Percentiles rank a stretch among this genome's conserved stretches.
Evolutionary conservation across 2,113 vertebrate genomes (phyloP).

Genomic region (Diadophis punctatus): DNA sequence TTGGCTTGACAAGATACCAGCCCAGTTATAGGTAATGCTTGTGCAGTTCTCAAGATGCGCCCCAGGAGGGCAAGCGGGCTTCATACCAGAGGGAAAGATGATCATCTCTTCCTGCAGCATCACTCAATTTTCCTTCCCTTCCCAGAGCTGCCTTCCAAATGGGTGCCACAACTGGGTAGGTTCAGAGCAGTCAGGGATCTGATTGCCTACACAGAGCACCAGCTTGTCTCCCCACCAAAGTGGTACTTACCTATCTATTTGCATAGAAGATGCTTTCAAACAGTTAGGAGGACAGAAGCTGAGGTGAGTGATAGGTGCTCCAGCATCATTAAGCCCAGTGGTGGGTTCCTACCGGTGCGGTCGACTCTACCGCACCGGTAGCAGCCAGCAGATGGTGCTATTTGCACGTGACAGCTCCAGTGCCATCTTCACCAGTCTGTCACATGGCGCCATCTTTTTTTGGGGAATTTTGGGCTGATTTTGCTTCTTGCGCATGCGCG

Average conservation of each 20-base stretch:
- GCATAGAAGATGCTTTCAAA: not conserved
- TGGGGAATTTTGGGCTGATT: too few relatives aligned
- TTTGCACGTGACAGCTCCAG: too few relatives aligned
- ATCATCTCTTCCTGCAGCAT: not conserved
- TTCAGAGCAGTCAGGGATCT: not conserved
- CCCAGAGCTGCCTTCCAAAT: not conserved
- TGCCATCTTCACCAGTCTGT: too few relatives aligned
- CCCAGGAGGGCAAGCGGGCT: not conserved
- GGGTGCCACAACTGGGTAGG: not conserved
- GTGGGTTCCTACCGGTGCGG: too few relatives aligned
- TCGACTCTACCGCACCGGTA: too few relatives aligned
- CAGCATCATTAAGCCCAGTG: not conserved
- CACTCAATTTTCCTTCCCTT: not conserved
- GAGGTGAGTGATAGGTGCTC: not conserved
- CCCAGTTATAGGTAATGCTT: not conserved
- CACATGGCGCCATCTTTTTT: too few relatives aligned
- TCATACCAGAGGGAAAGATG: not conserved
- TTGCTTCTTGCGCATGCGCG: too few relatives aligned
- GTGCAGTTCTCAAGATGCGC: not conserved
- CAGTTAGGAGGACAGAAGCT: not conserved
- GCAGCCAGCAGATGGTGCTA: too few relatives aligned
- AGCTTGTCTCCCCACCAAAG: not conserved
- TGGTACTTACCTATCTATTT: not conserved
- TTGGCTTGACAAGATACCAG: not conserved
- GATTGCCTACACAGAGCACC: not conserved